Evolutionary conservation across 2,888 invertebrate genomes (phyloP), one percentile per base, ranked within the genome.

Genomic region (Dasysyrphus albostriatus): DNA sequence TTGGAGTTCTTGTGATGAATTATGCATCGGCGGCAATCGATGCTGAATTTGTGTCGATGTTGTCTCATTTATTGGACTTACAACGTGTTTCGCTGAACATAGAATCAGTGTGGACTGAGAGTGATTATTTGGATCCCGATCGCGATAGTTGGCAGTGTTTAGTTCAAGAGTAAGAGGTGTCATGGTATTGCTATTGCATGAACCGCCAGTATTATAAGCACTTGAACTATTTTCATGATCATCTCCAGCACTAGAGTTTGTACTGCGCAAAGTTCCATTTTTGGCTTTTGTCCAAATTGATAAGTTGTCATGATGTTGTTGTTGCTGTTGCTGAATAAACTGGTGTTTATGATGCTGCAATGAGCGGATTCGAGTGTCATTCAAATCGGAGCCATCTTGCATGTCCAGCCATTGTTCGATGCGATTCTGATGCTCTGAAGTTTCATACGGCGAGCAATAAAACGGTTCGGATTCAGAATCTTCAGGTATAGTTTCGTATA

Each of bases 401-500:
- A 92, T 89, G 3, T 91, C 91, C 14, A 92, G 87, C 92, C 92
- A 92, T 79, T 92, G 91, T 4, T 90, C 91, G 7, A 92, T 92
- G 75, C 89, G 90, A 49, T 90, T 88, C 42, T 87, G 84, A 83
- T 89, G 88, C 24, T 84, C 84, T 3, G 91, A 90, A 73, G 90
- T 92, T 89, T 95, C 95, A 90, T 95, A 95, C 1, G 95, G 95
- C 44, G 94, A 94, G 58, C 95, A 95, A 89, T 95, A 95, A 65
- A 95, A 93, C 1, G 95, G 95, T 88, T 95, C 95, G 3, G 93
- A 90, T 88, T 94, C 94, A 2, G 94, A 94, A 89, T 95, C 94
- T 88, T 95, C 95, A 2, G 95, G 95, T 89, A 95, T 95, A 4
- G 95, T 95, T 90, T 95, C 95, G 89, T 95, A 95, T 75, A 95